Evolutionary conservation across 2,113 vertebrate species (phyloP).

Genomic region (Anarhynchus alexandrinus): DNA sequence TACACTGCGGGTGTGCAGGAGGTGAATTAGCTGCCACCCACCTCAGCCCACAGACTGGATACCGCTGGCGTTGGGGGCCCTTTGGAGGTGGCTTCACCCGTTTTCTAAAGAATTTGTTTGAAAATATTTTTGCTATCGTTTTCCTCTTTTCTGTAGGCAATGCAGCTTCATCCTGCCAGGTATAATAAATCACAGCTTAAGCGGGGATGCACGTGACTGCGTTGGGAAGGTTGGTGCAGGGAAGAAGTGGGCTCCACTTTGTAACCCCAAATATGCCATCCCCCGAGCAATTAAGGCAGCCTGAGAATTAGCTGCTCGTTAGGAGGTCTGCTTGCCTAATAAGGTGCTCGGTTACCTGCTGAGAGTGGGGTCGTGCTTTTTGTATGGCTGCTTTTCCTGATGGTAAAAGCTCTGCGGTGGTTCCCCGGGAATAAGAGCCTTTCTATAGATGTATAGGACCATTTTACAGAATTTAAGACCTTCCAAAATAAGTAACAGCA

Average conservation of each 20-base stretch:
- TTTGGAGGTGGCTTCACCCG: background rate
- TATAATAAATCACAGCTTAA: background rate
- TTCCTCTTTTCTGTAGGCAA: background rate
- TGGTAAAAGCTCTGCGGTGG: background rate
- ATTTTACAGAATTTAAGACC: background rate
- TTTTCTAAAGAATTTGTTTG: background rate
- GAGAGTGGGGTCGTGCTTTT: no score
- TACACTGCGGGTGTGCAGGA: background rate
- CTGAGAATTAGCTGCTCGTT: background rate
- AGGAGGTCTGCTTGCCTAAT: no score
- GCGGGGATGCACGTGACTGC: rapidly evolving
- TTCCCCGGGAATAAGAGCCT: background rate
- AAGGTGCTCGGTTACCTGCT: background rate
- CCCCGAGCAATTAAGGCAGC: rapidly evolving
- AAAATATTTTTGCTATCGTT: background rate
- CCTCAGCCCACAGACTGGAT: background rate
- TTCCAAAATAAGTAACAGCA: background rate
- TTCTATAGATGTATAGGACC: background rate
- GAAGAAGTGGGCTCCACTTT: background rate
- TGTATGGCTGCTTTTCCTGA: background rate
- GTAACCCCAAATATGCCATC: background rate
- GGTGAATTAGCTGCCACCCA: background rate
- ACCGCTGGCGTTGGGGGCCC: background rate
- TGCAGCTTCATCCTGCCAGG: background rate
- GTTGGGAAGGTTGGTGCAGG: background rate